A percentile compares a stretch with the other conserved stretches of the same genome.
These are phyloP conservation scores for Lycopodina hypogea DNA, from an alignment of 37 sponge, comb jelly and placozoan species.

Conservation along the genomic window DNA sequence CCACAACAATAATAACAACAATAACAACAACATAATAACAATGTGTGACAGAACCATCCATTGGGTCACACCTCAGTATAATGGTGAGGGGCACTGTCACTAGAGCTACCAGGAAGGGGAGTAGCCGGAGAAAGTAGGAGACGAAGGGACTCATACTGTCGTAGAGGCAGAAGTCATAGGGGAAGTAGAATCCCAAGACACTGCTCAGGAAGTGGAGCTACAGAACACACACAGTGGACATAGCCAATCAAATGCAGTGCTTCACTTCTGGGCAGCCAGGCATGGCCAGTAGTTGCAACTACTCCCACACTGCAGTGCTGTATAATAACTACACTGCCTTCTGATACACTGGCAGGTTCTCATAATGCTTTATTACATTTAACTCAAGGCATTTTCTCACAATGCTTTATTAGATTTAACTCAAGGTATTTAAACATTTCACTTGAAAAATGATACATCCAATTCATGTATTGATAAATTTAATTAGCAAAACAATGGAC, in stretches of 20 bases:
- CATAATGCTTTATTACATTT: too few species aligned
- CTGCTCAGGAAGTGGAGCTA: slow-evolving; percentile 67
- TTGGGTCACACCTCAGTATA: neutral
- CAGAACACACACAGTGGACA: neutral
- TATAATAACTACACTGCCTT: neutral
- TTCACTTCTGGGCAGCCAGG: too few species aligned
- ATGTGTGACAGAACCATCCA: neutral
- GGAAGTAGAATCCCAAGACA: slow-evolving; percentile 57
- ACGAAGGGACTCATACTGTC: slow-evolving; percentile 40
- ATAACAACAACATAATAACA: neutral
- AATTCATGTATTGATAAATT: too few species aligned
- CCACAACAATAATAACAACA: neutral
- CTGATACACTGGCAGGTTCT: too few species aligned
- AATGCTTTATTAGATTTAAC: too few species aligned
- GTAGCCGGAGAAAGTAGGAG: slow-evolving; percentile 45
- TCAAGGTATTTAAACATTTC: too few species aligned
- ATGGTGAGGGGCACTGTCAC: slow-evolving; percentile 29
- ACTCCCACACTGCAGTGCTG: too few species aligned
- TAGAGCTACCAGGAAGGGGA: slow-evolving; percentile 46
- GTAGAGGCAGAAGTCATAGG: slow-evolving; percentile 76
- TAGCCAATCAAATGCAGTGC: too few species aligned
- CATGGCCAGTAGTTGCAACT: too few species aligned
- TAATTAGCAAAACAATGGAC: too few species aligned
- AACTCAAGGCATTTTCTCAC: too few species aligned
- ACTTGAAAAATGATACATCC: too few species aligned